Conservation (phyloP, 92 coral and sea anemone genomes). For the Anthopleura xanthogrammica region DNA sequence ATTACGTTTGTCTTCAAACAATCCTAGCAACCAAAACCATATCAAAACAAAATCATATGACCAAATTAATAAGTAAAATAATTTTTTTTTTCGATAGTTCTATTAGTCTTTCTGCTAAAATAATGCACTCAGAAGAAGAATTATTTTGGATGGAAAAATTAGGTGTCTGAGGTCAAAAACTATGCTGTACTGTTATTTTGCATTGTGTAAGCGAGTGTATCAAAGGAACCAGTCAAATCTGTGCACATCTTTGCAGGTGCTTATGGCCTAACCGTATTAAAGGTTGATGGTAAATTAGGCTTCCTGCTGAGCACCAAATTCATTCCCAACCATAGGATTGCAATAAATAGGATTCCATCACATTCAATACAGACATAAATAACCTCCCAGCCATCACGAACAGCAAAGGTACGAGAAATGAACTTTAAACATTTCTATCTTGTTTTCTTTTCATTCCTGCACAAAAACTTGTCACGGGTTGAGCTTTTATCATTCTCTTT, state of each 20-base stretch:
- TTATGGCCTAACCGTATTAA: neutral
- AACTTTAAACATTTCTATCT: neutral
- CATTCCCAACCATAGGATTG: neutral
- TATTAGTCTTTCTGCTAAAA: neutral
- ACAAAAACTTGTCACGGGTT: no score
- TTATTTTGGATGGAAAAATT: neutral
- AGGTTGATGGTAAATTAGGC: constrained; percentile 17
- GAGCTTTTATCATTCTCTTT: neutral
- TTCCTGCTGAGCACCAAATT: constrained; percentile 12
- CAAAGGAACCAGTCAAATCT: neutral
- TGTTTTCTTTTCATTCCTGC: neutral
- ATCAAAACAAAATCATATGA: neutral
- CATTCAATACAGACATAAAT: neutral
- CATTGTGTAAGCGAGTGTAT: neutral
- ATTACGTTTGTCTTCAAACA: neutral
- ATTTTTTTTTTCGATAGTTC: neutral
- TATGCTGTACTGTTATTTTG: neutral
- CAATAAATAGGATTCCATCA: constrained; percentile 6
- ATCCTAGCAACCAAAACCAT: neutral
- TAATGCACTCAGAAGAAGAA: neutral
- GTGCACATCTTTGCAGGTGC: neutral
- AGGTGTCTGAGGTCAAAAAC: neutral
- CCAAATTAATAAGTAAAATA: neutral
- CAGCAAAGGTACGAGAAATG: neutral
- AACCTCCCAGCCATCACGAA: neutral